phyloP scores from a whole-genome alignment of 1,140 invertebrate species.

The Drosophila ohnishii region DNA sequence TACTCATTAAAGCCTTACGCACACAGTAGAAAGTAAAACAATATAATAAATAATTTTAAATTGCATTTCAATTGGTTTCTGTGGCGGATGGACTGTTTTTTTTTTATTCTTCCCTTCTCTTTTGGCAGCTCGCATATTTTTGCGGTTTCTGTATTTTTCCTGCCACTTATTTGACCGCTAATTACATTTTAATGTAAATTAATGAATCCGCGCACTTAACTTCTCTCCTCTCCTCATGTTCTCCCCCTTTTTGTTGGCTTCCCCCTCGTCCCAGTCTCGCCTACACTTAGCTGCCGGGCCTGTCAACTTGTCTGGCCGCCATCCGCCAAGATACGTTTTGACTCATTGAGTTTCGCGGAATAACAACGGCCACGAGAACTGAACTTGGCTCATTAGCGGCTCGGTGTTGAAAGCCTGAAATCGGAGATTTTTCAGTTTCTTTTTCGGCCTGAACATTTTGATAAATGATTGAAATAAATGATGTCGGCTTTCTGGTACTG shows the following conservation, averaged over 20 bases:
- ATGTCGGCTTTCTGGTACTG: conserved; percentile 44
- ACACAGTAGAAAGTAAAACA: conserved; percentile 6
- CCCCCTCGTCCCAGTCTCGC: not conserved
- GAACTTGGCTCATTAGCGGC: conserved; percentile 69
- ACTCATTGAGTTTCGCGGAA: conserved; percentile 53
- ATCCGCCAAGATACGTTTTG: conserved; percentile 34
- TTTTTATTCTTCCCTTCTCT: conserved; percentile 13
- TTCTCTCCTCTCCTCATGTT: conserved; percentile 12
- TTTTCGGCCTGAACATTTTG: conserved; percentile 47
- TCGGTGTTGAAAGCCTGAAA: conserved; percentile 56
- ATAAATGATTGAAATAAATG: conserved; percentile 79
- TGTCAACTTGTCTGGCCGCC: conserved; percentile 61
- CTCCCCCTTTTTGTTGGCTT: not conserved
- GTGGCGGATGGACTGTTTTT: conserved; percentile 12
- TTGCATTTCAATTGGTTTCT: conserved; percentile 60
- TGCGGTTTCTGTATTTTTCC: conserved; percentile 59
- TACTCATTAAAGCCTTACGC: not conserved
- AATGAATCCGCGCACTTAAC: conserved; percentile 75
- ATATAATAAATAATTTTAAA: conserved; percentile 54
- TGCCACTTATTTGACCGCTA: conserved; percentile 70
- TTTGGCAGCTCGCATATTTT: conserved; percentile 51
- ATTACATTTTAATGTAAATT: conserved; percentile 80
- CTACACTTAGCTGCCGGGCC: conserved; percentile 26
- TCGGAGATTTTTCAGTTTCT: conserved; percentile 48
- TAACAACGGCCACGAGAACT: conserved; percentile 39